These are phyloP conservation scores for Autographa pulchrina DNA, from an alignment of 2,888 invertebrate genomes.

Conservation along the genomic window DNA sequence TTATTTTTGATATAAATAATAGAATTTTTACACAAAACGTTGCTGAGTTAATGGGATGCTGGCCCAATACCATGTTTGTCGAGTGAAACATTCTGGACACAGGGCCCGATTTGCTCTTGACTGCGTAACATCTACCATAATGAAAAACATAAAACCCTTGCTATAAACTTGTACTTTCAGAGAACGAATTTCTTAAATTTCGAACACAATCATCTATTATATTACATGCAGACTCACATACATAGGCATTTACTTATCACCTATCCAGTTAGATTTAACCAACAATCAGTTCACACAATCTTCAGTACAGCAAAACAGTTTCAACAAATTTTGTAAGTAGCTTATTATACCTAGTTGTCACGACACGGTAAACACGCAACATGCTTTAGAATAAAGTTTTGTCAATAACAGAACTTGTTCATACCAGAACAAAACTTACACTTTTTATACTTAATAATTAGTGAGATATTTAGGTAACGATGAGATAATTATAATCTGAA, in stretches of 20 bases:
- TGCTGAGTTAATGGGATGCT: neutral
- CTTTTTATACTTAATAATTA: slow-evolving; percentile 53
- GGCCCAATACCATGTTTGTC: slow-evolving; percentile 8
- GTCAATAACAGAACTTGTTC: slow-evolving; percentile 65
- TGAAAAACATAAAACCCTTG: slow-evolving; percentile 11
- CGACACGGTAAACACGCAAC: slow-evolving; percentile 74
- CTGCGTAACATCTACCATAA: slow-evolving; percentile 8
- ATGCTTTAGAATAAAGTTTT: slow-evolving; percentile 78
- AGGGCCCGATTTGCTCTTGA: neutral
- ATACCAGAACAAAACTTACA: slow-evolving; percentile 61
- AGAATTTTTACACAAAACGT: slow-evolving; percentile 13
- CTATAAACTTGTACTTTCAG: slow-evolving; percentile 16
- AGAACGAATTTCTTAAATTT: slow-evolving; percentile 19
- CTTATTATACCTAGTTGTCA: slow-evolving; percentile 34
- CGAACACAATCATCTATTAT: slow-evolving; percentile 25
- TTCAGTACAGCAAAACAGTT: slow-evolving; percentile 40
- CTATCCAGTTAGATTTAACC: slow-evolving; percentile 38
- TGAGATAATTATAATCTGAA: slow-evolving; percentile 60
- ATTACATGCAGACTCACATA: slow-evolving; percentile 42
- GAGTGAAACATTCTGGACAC: neutral
- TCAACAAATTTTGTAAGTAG: slow-evolving; percentile 34
- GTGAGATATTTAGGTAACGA: slow-evolving; percentile 59
- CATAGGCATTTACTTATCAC: slow-evolving; percentile 42
- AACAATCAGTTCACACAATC: slow-evolving; percentile 45
- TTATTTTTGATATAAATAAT: slow-evolving; percentile 21